Percentiles rank a stretch among this genome's conserved stretches.
These are phyloP conservation scores for Plestiodon gilberti DNA, from an alignment of 2,113 vertebrate species.

Conservation along the genomic window DNA sequence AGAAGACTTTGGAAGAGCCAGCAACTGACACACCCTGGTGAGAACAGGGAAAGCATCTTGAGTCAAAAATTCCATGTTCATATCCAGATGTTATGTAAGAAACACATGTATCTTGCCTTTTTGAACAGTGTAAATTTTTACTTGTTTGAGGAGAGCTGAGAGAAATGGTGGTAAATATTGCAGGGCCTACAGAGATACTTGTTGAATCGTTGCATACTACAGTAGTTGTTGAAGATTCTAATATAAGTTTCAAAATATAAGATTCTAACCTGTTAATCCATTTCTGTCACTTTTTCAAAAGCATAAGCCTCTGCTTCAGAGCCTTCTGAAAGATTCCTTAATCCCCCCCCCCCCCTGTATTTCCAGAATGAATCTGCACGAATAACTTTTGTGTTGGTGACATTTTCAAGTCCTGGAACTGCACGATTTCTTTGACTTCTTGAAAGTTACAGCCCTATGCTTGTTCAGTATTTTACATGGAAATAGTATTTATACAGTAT, in stretches of 20 bases:
- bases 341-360: too few species aligned
- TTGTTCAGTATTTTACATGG: neutral
- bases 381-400: neutral
- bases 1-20: neutral
- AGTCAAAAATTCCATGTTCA: neutral
- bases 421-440: neutral
- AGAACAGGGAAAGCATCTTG: neutral
- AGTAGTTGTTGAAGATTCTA: neutral
- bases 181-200: neutral
- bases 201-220: neutral
- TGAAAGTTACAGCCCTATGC: neutral
- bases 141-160: neutral
- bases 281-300: neutral
- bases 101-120: neutral
- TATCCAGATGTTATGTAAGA: neutral
- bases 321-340: neutral
- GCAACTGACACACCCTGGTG: neutral
- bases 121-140: neutral
- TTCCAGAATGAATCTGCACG: neutral
- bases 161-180: neutral
- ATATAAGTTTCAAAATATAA: neutral
- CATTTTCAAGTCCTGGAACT: neutral
- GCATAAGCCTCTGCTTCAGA: neutral
- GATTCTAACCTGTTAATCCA: too few species aligned
- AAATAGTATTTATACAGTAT: neutral